Percentiles rank a stretch among this genome's conserved stretches.
phyloP scores from a whole-genome alignment of 2,113 vertebrate species.

The rabbit (Oryctolagus cuniculus) region DNA sequence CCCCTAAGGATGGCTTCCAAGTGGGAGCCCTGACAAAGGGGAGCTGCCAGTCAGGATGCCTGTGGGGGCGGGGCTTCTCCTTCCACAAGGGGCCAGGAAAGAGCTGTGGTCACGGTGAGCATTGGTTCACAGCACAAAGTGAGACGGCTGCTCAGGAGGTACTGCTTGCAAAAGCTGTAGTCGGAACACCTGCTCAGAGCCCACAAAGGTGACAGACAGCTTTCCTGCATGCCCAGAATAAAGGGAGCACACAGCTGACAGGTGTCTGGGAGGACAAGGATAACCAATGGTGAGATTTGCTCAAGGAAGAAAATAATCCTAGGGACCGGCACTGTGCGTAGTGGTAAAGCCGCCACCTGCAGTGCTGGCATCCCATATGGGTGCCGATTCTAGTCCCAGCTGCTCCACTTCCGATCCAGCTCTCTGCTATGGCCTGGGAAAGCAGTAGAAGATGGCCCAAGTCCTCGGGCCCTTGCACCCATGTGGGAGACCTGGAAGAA shows the following conservation, averaged over 20 bases:
- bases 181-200: not conserved
- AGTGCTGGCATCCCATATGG: too few relatives aligned
- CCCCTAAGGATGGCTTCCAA: not conserved
- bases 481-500: too few relatives aligned
- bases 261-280: not conserved
- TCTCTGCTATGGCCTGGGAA: too few relatives aligned
- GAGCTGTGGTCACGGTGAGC: not conserved
- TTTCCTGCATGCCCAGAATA: not conserved
- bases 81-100: not conserved
- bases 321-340: too few relatives aligned
- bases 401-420: too few relatives aligned
- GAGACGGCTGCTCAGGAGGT: conserved; percentile 37
- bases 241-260: not conserved
- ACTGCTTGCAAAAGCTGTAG: not conserved
- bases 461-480: too few relatives aligned
- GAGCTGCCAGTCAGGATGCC: not conserved
- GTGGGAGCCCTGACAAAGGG: not conserved
- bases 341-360: too few relatives aligned
- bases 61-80: not conserved
- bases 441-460: too few relatives aligned
- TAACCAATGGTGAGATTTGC: not conserved
- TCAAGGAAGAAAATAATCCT: conserved; percentile 66
- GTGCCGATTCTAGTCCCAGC: too few relatives aligned
- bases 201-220: rapidly evolving
- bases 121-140: not conserved